Evolutionary conservation across 2,113 vertebrate genomes (phyloP).

Genomic region (Ursus arctos): DNA sequence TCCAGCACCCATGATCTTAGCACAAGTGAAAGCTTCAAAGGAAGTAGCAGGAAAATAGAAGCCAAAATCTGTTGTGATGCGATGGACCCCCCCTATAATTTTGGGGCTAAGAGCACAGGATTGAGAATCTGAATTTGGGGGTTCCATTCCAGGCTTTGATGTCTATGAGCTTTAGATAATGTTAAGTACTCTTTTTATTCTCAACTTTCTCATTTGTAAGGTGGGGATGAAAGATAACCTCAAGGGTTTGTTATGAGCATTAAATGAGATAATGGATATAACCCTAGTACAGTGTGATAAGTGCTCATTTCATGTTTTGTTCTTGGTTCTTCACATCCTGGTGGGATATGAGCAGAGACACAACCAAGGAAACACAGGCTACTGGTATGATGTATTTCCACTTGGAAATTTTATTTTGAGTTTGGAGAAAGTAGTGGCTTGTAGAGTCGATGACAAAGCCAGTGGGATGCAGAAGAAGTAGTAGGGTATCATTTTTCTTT

Average conservation of each 20-base stretch:
- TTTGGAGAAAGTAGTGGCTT: neutral
- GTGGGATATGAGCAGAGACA: neutral
- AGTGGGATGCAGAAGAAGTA: neutral
- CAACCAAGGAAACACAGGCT: neutral
- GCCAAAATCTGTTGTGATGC: neutral
- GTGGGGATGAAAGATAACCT: neutral
- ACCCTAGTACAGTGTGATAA: neutral
- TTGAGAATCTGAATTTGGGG: neutral
- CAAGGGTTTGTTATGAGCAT: neutral
- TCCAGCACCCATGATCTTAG: neutral
- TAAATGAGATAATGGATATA: neutral
- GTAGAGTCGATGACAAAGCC: neutral
- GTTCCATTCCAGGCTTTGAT: neutral
- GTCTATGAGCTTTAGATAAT: neutral
- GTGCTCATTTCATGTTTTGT: neutral
- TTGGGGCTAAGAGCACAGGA: neutral
- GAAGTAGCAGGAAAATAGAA: neutral
- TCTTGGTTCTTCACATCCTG: neutral
- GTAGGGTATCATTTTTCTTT: constrained; percentile 41
- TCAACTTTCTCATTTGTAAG: neutral
- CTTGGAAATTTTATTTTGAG: constrained; percentile 45
- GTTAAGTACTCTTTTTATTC: neutral
- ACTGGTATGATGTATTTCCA: neutral
- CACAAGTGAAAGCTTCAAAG: neutral
- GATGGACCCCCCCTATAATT: neutral